Conservation (phyloP, 1,140 invertebrate species). For the Aricia agestis region DNA sequence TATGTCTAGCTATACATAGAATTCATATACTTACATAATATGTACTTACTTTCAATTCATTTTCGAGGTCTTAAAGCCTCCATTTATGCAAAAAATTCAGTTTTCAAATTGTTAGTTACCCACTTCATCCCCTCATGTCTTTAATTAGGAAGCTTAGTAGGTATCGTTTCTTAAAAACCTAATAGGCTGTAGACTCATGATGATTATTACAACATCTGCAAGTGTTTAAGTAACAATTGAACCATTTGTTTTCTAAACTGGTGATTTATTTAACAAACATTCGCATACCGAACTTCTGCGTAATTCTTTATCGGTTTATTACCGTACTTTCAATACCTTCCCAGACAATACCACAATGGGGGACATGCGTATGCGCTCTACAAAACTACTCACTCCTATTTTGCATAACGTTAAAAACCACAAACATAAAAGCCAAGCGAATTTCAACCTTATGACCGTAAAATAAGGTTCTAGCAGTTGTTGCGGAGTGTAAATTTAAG, state of each 20-base stretch:
- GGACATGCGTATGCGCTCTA: slow-evolving; percentile 64
- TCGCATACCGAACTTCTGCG: slow-evolving; percentile 47
- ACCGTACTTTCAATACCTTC: slow-evolving; percentile 43
- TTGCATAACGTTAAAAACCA: slow-evolving; percentile 29
- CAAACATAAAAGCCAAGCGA: slow-evolving; percentile 25
- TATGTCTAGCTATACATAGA: no score
- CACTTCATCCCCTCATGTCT: no score
- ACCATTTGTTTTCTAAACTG: not conserved
- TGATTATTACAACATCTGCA: no score
- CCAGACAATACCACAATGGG: slow-evolving; percentile 59
- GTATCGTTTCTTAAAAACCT: no score
- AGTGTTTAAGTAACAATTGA: not conserved
- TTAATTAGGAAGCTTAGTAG: no score
- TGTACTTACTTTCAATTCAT: no score
- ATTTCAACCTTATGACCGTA: slow-evolving; percentile 33
- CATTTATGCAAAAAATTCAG: no score
- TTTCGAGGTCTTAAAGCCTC: no score
- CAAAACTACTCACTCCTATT: slow-evolving; percentile 58
- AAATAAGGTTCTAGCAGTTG: slow-evolving; percentile 23
- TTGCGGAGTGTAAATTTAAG: slow-evolving; percentile 27
- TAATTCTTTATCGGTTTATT: slow-evolving; percentile 45
- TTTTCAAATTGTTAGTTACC: no score
- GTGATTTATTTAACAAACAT: slow-evolving; percentile 28
- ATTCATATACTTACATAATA: no score
- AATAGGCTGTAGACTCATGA: no score